Evolutionary conservation across 2,113 vertebrate species (phyloP), one percentile per base, ranked within the genome.

Genomic region (Myodes glareolus): DNA sequence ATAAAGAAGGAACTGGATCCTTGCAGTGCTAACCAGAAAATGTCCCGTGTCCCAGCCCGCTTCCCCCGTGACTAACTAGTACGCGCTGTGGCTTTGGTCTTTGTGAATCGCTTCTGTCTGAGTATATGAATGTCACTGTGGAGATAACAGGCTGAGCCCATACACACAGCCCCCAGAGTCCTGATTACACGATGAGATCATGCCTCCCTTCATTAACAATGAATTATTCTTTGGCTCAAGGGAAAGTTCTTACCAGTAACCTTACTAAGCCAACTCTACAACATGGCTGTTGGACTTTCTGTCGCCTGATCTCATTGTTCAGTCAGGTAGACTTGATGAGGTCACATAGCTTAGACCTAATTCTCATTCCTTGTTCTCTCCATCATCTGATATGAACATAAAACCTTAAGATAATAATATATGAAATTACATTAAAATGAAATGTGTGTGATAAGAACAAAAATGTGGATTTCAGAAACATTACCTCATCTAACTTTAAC

Each of bases 391-490:
- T 23, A 84, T 39, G 31, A 88, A 70, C 2, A 61, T 36, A 7
- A 95, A 63, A 63, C n/a, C 7, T 85, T 65, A 92, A 23, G 45
- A 90, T 63, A 58, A 52, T 31, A n/a, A 75, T 70, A 75, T 65
- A 78, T 67, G 9, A n/a, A 33, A 92, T 63, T 82, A 11, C 45
- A 94, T 78, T 90, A 87, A 95, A 92, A 77, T 73, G 16, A 91
- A 45, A 52, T 36, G 50, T 73, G 50, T 73, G 72, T 52, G 61
- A 52, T 92, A 81, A 94, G 39, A 33, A 21, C 47, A 58, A 85
- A 84, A 84, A 84, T 42, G 55, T 21, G 65, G 58, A 61, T 82
- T 87, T 82, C 52, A 90, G 50, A 67, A 96, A 95, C 95, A 73
- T 36, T 45, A 55, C 1, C 36, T 45, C 1, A 90, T 77, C 42